Evolutionary conservation across 2,797 vertebrate species (phyloP).

Genomic region (Gorsachius magnificus): DNA sequence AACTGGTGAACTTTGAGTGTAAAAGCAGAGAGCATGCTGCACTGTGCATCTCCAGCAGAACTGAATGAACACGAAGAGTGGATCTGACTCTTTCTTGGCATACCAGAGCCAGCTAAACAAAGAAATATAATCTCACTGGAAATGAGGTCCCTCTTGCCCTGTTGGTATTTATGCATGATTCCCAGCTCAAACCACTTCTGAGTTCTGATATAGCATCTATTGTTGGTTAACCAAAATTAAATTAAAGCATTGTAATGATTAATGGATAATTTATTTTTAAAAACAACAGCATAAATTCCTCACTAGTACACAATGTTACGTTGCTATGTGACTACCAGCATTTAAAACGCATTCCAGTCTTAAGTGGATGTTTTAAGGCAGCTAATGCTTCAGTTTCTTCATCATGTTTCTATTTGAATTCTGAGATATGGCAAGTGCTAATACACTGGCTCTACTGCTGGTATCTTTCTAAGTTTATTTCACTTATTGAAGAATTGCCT

Average conservation of each 20-base stretch:
- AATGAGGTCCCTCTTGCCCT: background rate
- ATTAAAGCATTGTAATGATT: conserved; percentile 7
- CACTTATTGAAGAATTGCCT: background rate
- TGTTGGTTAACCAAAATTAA: conserved; percentile 45
- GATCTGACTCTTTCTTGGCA: background rate
- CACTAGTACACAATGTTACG: background rate
- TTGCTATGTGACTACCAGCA: background rate
- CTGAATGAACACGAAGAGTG: background rate
- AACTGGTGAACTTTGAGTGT: background rate
- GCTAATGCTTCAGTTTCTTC: background rate
- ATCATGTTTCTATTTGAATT: background rate
- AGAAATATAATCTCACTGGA: background rate
- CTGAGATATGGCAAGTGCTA: background rate
- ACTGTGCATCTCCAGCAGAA: background rate
- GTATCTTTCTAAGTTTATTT: background rate
- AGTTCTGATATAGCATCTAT: background rate
- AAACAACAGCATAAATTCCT: background rate
- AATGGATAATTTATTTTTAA: conserved; percentile 25
- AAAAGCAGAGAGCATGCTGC: background rate
- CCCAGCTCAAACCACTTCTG: background rate
- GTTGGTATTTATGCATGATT: background rate
- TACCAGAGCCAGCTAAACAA: background rate
- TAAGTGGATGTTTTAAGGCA: background rate
- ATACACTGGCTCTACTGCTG: background rate
- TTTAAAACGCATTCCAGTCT: background rate